These are phyloP conservation scores for Ephydatia muelleri DNA, from an alignment of 37 sponge, comb jelly and placozoan genomes.

Conservation along the genomic window DNA sequence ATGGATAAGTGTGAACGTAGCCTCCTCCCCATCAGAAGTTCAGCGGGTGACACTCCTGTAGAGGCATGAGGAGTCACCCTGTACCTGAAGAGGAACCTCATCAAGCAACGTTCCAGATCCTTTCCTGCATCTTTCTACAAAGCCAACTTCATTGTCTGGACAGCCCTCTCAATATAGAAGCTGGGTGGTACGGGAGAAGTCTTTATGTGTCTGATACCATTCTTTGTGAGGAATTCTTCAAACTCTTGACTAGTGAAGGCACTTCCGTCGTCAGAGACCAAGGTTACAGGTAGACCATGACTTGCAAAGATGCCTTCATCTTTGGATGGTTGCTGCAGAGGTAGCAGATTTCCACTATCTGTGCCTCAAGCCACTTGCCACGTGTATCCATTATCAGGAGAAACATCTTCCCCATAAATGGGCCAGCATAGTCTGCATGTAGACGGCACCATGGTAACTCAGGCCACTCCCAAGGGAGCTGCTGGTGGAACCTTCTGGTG, in stretches of 20 bases:
- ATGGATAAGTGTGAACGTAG: not conserved
- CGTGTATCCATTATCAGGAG: conserved; percentile 29
- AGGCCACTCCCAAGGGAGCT: conserved; percentile 29
- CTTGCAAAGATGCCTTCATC: conserved; percentile 9
- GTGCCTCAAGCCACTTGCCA: conserved; percentile 26
- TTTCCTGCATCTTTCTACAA: not conserved
- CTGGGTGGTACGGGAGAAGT: conserved; percentile 10
- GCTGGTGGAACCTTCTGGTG: not conserved
- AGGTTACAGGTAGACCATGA: conserved; percentile 9
- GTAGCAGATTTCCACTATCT: conserved; percentile 15
- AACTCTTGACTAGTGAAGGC: conserved; percentile 13
- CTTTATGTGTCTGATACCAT: conserved; percentile 3
- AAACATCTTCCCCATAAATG: not conserved
- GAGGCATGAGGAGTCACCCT: not conserved
- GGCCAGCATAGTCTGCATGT: conserved; percentile 32
- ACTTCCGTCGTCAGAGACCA: conserved; percentile 17
- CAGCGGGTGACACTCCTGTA: conserved; percentile 13
- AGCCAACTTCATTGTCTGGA: conserved; percentile 2
- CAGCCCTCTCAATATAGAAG: conserved; percentile 24
- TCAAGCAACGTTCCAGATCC: not conserved
- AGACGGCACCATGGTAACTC: conserved; percentile 11
- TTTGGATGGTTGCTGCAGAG: conserved; percentile 6
- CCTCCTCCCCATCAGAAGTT: conserved; percentile 6
- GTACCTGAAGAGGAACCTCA: not conserved
- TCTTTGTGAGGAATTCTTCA: not conserved